These are phyloP conservation scores for Bergia puertoricense DNA, from an alignment of 92 coral and sea anemone genomes.

Conservation along the genomic window DNA sequence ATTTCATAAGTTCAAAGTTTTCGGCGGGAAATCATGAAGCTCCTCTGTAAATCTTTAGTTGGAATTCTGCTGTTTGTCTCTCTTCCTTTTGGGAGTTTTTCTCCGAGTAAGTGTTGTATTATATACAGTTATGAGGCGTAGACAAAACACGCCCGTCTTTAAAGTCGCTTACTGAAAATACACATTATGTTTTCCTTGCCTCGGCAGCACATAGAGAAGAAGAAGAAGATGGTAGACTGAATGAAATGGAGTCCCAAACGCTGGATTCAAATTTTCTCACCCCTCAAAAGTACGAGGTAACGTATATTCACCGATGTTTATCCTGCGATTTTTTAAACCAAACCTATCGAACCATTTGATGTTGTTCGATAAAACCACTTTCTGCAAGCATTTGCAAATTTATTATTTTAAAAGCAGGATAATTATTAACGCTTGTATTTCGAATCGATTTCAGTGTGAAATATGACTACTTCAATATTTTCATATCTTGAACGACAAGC, in stretches of 20 bases:
- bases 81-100: conserved; percentile 3
- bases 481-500: not conserved
- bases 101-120: not conserved
- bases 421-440: not conserved
- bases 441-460: not conserved
- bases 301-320: not conserved
- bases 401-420: not conserved
- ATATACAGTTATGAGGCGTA: not conserved
- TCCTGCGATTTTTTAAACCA: not conserved
- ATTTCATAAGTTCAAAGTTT: not conserved
- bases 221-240: not conserved
- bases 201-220: not conserved
- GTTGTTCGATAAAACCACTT: not conserved
- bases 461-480: not conserved
- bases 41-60: not conserved
- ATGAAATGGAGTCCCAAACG: not conserved
- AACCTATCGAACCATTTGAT: not conserved
- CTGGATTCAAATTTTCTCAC: not conserved
- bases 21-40: conserved; percentile 24
- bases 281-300: conserved; percentile 6
- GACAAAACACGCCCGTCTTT: not conserved
- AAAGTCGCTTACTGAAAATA: not conserved
- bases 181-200: not conserved
- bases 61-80: not conserved
- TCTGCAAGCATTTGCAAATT: not conserved